Evolutionary conservation across 2,797 vertebrate species (phyloP).

Genomic region (Argya squamiceps): DNA sequence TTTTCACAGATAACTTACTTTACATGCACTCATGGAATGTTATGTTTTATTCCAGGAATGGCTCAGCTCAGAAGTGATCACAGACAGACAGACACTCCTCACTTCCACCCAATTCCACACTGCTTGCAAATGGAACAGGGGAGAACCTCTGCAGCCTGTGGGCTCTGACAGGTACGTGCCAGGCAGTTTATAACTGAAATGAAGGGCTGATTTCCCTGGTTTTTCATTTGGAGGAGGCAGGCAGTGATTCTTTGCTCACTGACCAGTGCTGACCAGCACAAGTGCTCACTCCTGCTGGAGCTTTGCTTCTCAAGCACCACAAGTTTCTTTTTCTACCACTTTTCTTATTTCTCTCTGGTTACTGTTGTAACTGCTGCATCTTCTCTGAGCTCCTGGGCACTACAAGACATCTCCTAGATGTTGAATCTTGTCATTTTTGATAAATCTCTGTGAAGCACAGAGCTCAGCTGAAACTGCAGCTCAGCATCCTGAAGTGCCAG

Average conservation of each 20-base stretch:
- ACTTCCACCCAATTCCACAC: background rate
- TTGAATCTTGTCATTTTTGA: constrained; percentile 46
- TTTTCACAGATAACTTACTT: background rate
- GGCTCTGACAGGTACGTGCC: background rate
- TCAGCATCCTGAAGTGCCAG: constrained; percentile 48
- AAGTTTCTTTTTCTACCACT: background rate
- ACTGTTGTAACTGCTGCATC: background rate
- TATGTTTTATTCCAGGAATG: background rate
- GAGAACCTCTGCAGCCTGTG: background rate
- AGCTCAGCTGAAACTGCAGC: constrained; percentile 42
- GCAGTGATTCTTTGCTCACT: background rate
- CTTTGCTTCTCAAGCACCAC: background rate
- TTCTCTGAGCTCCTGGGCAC: constrained; percentile 27
- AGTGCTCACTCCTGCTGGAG: background rate
- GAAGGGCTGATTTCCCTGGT: background rate
- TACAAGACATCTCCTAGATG: constrained; percentile 18
- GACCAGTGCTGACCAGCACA: background rate
- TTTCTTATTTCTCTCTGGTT: background rate
- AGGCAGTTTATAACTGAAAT: background rate
- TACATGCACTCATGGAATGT: rapidly evolving
- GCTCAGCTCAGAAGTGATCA: background rate
- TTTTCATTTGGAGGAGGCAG: background rate
- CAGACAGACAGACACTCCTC: background rate
- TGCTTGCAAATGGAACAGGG: background rate
- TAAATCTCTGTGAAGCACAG: constrained; percentile 20